phyloP scores from a whole-genome alignment of 1,140 invertebrate species.

The Phocides pigmalion region DNA sequence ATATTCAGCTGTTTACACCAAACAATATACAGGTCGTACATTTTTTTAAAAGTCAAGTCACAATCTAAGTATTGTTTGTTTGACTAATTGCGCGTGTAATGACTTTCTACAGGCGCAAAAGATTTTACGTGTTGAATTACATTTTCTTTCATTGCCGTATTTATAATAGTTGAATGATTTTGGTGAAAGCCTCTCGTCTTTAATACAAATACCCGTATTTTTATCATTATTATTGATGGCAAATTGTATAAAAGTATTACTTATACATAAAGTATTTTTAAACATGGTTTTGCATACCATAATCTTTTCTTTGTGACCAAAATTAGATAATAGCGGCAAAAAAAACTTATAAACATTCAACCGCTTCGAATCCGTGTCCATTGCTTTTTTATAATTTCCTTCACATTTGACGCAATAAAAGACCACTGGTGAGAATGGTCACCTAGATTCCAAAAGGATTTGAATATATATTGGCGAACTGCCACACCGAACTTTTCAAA shows the following conservation, averaged over 20 bases:
- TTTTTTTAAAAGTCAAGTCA: constrained; percentile 24
- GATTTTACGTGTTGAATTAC: constrained; percentile 8
- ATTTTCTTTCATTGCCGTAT: constrained; percentile 31
- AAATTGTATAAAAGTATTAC: constrained; percentile 32
- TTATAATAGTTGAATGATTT: constrained; percentile 35
- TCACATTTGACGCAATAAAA: constrained; percentile 32
- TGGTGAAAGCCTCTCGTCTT: constrained; percentile 32
- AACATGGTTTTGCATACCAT: constrained; percentile 37
- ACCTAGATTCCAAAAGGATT: constrained; percentile 37
- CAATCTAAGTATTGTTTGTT: constrained; percentile 35
- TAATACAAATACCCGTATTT: constrained; percentile 24
- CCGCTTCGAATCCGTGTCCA: constrained; percentile 27
- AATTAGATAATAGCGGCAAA: constrained; percentile 23
- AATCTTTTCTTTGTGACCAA: constrained; percentile 23
- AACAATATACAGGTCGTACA: constrained; percentile 9
- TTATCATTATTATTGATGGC: constrained; percentile 33
- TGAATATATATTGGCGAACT: constrained; percentile 31
- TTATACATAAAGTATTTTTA: constrained; percentile 34
- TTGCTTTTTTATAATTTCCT: constrained; percentile 35
- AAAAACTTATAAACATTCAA: constrained; percentile 35
- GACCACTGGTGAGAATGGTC: constrained; percentile 36
- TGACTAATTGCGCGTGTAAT: constrained; percentile 28
- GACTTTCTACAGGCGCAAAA: constrained; percentile 27
- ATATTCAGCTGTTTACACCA: constrained; percentile 19
- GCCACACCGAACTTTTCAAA: constrained; percentile 33